Percentiles rank a stretch among this genome's conserved stretches.
Evolutionary conservation across 2,113 vertebrate species (phyloP).

Genomic region (Agapornis roseicollis): DNA sequence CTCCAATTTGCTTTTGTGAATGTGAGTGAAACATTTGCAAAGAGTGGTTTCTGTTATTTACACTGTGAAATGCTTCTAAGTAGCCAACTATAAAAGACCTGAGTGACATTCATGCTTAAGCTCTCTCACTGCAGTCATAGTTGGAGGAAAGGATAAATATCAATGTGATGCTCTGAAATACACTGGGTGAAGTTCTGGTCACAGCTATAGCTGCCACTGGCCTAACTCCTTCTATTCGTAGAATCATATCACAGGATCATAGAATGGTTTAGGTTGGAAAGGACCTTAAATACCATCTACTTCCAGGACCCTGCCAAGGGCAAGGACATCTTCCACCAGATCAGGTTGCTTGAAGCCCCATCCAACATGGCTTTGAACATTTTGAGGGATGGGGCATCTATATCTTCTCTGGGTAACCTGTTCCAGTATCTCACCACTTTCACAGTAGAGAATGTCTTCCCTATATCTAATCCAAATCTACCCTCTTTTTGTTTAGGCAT

Average conservation of each 20-base stretch:
- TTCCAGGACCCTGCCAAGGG: neutral
- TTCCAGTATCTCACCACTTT: neutral
- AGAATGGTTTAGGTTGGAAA: neutral
- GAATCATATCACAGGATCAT: neutral
- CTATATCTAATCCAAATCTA: neutral
- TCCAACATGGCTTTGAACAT: neutral
- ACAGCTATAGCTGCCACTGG: neutral
- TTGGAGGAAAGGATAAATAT: neutral
- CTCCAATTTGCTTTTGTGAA: slow-evolving; percentile 37
- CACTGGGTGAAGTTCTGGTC: neutral
- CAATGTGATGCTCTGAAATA: neutral
- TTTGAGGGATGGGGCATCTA: neutral
- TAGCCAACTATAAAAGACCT: neutral
- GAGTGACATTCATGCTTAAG: neutral
- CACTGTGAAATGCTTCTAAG: slow-evolving; percentile 5
- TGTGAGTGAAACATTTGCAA: neutral
- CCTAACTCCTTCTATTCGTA: neutral
- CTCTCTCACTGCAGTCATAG: neutral
- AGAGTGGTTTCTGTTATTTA: slow-evolving; percentile 25
- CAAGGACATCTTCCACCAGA: neutral
- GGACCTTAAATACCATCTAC: neutral
- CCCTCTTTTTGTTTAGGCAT: neutral
- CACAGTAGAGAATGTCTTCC: neutral
- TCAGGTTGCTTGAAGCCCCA: neutral
- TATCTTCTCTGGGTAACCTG: neutral